Evolutionary conservation across 2,113 vertebrate species (phyloP).

Genomic region (Petrocephalus microphthalmus): DNA sequence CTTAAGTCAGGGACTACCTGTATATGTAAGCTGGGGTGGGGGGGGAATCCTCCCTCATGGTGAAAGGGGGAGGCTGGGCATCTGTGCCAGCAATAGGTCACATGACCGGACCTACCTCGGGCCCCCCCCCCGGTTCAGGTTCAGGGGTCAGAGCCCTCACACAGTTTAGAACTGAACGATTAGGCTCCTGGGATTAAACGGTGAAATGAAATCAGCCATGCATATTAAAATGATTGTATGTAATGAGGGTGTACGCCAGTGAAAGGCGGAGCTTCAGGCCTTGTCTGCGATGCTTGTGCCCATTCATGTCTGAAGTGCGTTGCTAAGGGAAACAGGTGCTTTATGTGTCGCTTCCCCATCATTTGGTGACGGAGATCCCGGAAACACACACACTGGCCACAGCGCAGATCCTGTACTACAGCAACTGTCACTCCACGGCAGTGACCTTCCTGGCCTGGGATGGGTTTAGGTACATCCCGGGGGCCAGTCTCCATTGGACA

Average conservation of each 20-base stretch:
- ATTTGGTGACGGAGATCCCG: neutral
- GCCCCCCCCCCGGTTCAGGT: neutral
- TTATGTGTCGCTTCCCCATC: neutral
- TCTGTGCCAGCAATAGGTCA: conserved; percentile 21
- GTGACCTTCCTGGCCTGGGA: neutral
- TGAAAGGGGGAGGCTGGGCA: conserved; percentile 14
- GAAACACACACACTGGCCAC: neutral
- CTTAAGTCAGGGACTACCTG: too few relatives aligned
- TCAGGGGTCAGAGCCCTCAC: conserved; percentile 18
- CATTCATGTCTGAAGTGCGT: neutral
- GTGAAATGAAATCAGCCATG: neutral
- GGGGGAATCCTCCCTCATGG: conserved; percentile 35
- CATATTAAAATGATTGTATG: neutral
- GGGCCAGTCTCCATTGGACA: neutral
- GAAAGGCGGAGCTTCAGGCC: neutral
- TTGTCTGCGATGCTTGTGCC: neutral
- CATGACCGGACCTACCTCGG: conserved; percentile 7
- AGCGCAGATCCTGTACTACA: neutral
- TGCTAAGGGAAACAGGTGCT: neutral
- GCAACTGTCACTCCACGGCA: neutral
- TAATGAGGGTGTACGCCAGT: neutral
- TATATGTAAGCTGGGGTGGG: conserved; percentile 9
- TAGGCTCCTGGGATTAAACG: neutral
- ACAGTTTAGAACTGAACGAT: neutral
- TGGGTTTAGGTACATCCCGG: neutral